Conservation (phyloP, 1,140 invertebrate genomes). For the Drosophila sp. region DNA sequence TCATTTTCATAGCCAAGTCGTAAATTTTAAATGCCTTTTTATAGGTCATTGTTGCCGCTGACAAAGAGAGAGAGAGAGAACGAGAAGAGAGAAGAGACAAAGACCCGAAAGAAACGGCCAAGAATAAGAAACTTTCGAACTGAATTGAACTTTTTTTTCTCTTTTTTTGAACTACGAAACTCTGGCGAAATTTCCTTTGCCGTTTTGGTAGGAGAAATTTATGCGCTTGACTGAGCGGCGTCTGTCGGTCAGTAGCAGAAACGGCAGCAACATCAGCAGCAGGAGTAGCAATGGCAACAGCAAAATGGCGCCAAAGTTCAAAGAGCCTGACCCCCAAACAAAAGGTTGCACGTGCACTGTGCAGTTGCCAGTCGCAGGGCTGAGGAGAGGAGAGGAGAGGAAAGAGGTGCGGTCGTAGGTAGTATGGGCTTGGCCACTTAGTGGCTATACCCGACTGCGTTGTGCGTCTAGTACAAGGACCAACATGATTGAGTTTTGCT, state of each 20-base stretch:
- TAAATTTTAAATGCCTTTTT: constrained; percentile 76
- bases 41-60: constrained; percentile 67
- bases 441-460: constrained; percentile 33
- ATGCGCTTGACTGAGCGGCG: constrained; percentile 53
- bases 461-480: constrained; percentile 1
- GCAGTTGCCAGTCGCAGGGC: not conserved
- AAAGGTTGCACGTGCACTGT: constrained; percentile 26
- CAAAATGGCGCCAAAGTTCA: constrained; percentile 78
- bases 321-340: constrained; percentile 44
- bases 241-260: constrained; percentile 44
- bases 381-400: not conserved
- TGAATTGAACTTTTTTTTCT: constrained; percentile 55
- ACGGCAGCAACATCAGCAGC: not conserved
- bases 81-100: constrained; percentile 8
- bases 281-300: not conserved
- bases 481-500: constrained; percentile 61
- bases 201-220: constrained; percentile 50
- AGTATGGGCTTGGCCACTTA: constrained; percentile 42
- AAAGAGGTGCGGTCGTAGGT: not conserved
- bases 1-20: constrained; percentile 55
- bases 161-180: constrained; percentile 49
- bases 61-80: constrained; percentile 17
- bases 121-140: constrained; percentile 45
- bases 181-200: not conserved
- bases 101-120: constrained; percentile 25